Base-by-base conservation (phyloP, 2,113 vertebrate genomes). In the Mungos mungo region DNA sequence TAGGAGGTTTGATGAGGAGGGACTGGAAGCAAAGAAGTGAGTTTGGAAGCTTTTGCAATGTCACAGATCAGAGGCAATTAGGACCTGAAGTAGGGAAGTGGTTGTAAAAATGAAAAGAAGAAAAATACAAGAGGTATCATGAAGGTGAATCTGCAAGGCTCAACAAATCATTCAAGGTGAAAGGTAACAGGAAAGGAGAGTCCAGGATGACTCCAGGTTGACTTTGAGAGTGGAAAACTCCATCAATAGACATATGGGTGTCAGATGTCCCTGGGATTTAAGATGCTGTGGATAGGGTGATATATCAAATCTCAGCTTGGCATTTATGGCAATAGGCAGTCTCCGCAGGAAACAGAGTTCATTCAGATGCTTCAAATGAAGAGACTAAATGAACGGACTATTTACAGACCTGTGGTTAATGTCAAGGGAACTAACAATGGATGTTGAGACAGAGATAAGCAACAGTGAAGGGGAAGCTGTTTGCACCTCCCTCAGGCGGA, bases 301-400 rank as follows among this genome's bases (percentile, higher is more conserved):
- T 71, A 50, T 71, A 88, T n/a, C 74, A 92, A 60, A 72, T 52
- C 54, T 74, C 66, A 72, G 41, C 35, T 35, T 76, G n/a, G 23
- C 72, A 83, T 76, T 84, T 84, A 76, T 57, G 33, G 72, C 60
- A 87, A 52, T 29, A 79, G 38, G 19, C 1, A 50, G 38, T 69
- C 65, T 91, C 72, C 71, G 25, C 50, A 76, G 18, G 69, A 66
- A 79, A 69, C 38, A 91, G 38, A 91, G 86, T 86, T 80, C 52
- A 69, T 91, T 82, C 47, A 80, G 38, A 95, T 71, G 50, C 33
- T 84, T 95, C 82, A 85, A 86, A 35, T 84, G 71, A 85, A 69
- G 68, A 25, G 31, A 12, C n/a, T 71, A 81, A 81, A 71, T 72
- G 85, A 94, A 63, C 25, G 33, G 52, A 68, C 60, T 88, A 41